phyloP scores from a whole-genome alignment of 1,140 invertebrate genomes.

The Argopecten irradians region DNA sequence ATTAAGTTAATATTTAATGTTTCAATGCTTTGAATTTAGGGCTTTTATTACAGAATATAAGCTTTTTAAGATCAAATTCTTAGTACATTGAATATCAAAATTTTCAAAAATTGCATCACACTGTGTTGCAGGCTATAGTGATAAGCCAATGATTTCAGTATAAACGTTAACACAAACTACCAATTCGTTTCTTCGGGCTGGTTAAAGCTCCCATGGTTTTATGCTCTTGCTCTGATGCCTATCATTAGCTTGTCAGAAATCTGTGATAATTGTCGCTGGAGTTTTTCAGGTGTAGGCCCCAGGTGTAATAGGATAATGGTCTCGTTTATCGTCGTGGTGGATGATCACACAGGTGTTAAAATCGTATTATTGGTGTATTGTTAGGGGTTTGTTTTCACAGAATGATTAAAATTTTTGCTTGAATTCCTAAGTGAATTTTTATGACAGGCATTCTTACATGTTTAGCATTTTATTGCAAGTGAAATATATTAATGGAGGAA shows the following conservation, averaged over 20 bases:
- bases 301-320: background rate
- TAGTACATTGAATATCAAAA: too few relatives aligned
- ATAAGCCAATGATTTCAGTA: too few relatives aligned
- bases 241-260: background rate
- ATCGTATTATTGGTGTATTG: background rate
- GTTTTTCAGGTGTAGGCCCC: background rate
- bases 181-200: too few relatives aligned
- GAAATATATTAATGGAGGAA: background rate
- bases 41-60: too few relatives aligned
- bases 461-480: background rate
- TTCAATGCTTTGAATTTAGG: too few relatives aligned
- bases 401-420: background rate
- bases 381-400: background rate
- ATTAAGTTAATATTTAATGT: too few relatives aligned
- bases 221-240: background rate
- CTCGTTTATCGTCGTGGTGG: background rate
- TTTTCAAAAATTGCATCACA: too few relatives aligned
- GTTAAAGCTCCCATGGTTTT: too few relatives aligned
- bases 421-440: constrained; percentile 12
- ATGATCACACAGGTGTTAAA: background rate
- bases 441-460: background rate
- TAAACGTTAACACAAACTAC: too few relatives aligned
- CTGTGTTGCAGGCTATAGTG: too few relatives aligned
- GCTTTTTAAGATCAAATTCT: too few relatives aligned
- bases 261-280: background rate